Percentiles rank a stretch among this genome's conserved stretches.
These are phyloP conservation scores for Heteromyza rotundicornis DNA, from an alignment of 2,888 invertebrate species.

Conservation along the genomic window DNA sequence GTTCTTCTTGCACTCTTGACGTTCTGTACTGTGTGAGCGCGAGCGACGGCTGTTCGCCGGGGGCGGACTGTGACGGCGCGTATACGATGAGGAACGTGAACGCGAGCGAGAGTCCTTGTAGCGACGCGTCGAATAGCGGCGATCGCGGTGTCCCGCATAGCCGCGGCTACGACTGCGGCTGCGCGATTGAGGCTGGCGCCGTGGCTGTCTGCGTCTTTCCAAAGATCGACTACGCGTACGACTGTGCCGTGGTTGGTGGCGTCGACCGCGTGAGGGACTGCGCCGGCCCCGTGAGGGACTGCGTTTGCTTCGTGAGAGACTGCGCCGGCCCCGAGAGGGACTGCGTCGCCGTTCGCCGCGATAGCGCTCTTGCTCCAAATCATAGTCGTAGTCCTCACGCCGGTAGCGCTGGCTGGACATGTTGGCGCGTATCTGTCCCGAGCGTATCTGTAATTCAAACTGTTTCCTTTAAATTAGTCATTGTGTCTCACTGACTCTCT, in stretches of 20 bases:
- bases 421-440: conserved; percentile 20
- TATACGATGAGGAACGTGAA: conserved; percentile 22
- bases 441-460: conserved; percentile 14
- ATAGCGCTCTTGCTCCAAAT: conserved; percentile 33
- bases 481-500: not conserved
- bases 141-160: conserved; percentile 15
- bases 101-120: conserved; percentile 25
- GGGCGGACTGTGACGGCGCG: conserved; percentile 2
- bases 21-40: conserved; percentile 10
- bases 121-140: conserved; percentile 24
- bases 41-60: conserved; percentile 27
- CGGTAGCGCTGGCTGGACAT: conserved; percentile 38
- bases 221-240: conserved; percentile 31
- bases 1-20: conserved; percentile 8
- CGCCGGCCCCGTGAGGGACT: conserved; percentile 29
- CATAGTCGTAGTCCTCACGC: conserved; percentile 33
- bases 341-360: conserved; percentile 37
- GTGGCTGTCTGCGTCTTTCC: conserved; percentile 24
- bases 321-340: conserved; percentile 28
- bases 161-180: conserved; percentile 24
- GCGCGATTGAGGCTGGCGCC: conserved; percentile 19
- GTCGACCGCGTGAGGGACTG: conserved; percentile 30
- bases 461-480: not conserved
- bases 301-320: conserved; percentile 30
- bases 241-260: conserved; percentile 29